Evolutionary conservation across 2,113 vertebrate genomes (phyloP).

Genomic region (Pteronura brasiliensis): DNA sequence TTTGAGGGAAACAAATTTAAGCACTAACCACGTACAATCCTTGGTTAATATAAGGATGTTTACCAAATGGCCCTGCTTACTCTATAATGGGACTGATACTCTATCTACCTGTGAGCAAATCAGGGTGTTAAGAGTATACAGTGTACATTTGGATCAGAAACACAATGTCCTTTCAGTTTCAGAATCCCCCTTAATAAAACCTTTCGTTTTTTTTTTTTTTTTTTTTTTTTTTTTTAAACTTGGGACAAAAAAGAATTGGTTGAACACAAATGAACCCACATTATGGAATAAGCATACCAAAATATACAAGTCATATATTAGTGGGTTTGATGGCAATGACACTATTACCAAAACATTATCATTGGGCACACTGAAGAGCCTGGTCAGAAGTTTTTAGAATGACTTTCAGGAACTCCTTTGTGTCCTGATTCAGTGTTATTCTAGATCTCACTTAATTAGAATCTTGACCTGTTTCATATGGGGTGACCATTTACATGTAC

Average conservation of each 20-base stretch:
- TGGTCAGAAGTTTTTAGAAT: background rate
- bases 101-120: background rate
- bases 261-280: background rate
- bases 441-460: background rate
- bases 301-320: background rate
- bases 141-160: background rate
- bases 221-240: background rate
- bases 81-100: background rate
- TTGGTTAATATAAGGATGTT: background rate
- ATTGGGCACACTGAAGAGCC: background rate
- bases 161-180: background rate
- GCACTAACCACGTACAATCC: background rate
- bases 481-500: background rate
- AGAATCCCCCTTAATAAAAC: background rate
- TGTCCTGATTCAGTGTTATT: background rate
- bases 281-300: background rate
- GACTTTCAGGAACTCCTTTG: background rate
- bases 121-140: background rate
- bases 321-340: background rate
- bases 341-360: background rate
- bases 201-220: too few relatives aligned
- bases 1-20: background rate
- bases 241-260: background rate
- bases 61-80: background rate
- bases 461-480: background rate